A percentile compares a stretch with the other conserved stretches of the same genome.
Conservation (phyloP, 2,113 vertebrate species). For the Carlito syrichta region DNA sequence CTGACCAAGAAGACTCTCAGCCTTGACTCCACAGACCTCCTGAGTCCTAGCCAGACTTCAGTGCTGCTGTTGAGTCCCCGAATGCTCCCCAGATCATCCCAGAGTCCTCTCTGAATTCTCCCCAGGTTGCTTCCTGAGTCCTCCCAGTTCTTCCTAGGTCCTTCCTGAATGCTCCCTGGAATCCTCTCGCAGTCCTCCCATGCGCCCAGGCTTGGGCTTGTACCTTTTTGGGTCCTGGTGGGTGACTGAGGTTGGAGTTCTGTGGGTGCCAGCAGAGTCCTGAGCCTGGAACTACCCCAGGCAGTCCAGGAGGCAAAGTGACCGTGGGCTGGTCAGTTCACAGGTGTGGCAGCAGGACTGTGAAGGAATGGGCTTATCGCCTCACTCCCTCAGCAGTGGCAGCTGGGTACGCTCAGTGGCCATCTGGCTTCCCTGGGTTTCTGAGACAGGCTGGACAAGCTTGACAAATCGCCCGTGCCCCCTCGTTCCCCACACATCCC, state of each 20-base stretch:
- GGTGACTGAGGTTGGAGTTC: neutral
- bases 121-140: neutral
- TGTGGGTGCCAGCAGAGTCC: neutral
- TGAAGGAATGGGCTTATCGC: neutral
- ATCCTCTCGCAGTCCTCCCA: too few species aligned
- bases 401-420: neutral
- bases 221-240: neutral
- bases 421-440: neutral
- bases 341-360: neutral
- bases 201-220: neutral
- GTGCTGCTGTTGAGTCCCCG: fast-evolving
- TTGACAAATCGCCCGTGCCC: too few species aligned
- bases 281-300: neutral
- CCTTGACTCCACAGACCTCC: fast-evolving
- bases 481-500: neutral
- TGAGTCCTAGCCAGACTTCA: neutral
- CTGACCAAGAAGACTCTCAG: neutral
- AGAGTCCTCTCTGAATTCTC: neutral
- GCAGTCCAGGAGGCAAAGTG: neutral
- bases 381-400: neutral
- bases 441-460: too few species aligned
- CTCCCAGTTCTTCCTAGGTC: neutral
- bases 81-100: neutral
- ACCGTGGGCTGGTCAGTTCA: fast-evolving
- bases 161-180: neutral